Evolutionary conservation across 2,888 invertebrate species (phyloP), one percentile per base, ranked within the genome.

Genomic region (Monochamus alternatus): DNA sequence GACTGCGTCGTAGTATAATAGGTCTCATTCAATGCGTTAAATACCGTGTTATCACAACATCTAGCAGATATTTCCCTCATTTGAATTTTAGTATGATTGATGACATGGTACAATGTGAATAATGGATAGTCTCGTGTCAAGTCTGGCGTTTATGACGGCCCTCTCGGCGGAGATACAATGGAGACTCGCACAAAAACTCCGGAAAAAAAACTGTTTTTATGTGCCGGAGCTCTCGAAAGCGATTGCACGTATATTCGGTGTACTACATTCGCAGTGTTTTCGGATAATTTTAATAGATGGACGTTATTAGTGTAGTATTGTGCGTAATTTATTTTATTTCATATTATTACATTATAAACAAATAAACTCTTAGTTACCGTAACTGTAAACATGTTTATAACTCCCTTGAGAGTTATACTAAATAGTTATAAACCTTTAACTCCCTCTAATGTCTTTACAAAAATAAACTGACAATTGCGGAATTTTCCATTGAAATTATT

Each of bases 51-150:
- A 71, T 63, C 71, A 62, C 63, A 63, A 63, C 63, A 71, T 71
- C 71, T 78, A 78, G 67, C 80, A 78, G 76, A 78, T 75, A 77
- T 80, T 76, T 80, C 77, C 81, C 78, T 80, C 81, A 83, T 83
- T 83, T 81, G 80, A 81, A 81, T 82, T 81, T 81, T 78, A 83
- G 80, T 81, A 81, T 83, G 83, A 83, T 83, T 83, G 83, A 83
- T 83, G 82, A 78, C 76, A 81, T 80, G 78, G 79, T 82, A 80
- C 80, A 81, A 80, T 67, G 80, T 78, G 80, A 77, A 80, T 81
- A 78, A 79, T 79, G 83, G 82, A 83, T 82, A 81, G 81, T 80
- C 78, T 78, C 75, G 75, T 79, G 83, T 83, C 83, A 82, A 79
- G 75, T 75, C 74, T 79, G 81, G 76, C 78, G 70, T 78, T 76